Percentiles rank a stretch among this genome's conserved stretches.
Evolutionary conservation across 2,797 vertebrate genomes (phyloP).

Genomic region (Huso huso): DNA sequence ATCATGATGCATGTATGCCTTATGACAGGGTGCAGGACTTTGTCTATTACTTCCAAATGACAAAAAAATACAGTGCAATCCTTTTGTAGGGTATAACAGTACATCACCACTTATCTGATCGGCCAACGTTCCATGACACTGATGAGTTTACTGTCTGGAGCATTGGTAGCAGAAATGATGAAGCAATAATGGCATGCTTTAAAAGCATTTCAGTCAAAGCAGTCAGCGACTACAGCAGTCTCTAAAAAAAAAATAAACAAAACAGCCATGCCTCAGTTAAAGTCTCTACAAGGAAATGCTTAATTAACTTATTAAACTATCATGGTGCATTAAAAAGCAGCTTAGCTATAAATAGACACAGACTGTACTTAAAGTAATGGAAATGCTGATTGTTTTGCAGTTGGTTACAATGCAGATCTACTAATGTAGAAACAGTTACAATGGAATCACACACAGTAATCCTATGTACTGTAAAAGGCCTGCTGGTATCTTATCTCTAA

Average conservation of each 20-base stretch:
- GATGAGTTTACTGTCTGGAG: neutral
- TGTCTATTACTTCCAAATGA: slow-evolving; percentile 1
- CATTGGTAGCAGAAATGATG: neutral
- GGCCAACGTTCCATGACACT: neutral
- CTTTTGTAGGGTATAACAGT: neutral
- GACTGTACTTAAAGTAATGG: no score
- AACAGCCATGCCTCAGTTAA: no score
- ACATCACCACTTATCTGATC: neutral
- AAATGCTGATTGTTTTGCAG: no score
- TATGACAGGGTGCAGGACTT: slow-evolving; percentile 44
- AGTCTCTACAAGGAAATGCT: no score
- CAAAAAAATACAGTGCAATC: neutral
- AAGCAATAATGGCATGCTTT: neutral
- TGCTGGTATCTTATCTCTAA: no score
- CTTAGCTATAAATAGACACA: no score
- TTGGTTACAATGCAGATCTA: no score
- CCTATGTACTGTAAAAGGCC: no score
- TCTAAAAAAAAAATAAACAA: neutral
- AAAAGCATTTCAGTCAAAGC: neutral
- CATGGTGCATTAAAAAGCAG: no score
- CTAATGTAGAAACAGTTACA: no score
- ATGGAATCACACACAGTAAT: no score
- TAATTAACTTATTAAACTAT: no score
- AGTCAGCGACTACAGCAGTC: neutral
- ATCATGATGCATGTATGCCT: slow-evolving; percentile 62